Base-by-base conservation (phyloP, 2,888 invertebrate species). In the Idaea straminata region DNA sequence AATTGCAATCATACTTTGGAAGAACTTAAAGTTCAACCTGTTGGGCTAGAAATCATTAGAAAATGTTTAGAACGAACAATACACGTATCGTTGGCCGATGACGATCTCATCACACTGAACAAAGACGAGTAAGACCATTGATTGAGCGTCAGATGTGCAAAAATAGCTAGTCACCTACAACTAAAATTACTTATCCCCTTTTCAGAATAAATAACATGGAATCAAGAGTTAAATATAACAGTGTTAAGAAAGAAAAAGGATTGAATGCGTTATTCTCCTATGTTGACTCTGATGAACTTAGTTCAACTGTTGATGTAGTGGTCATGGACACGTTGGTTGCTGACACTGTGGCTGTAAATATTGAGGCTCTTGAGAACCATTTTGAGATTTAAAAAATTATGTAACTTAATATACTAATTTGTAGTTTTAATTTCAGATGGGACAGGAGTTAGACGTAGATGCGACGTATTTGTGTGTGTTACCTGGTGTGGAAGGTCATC, bases 401-500 rank as follows among this genome's bases (percentile, higher is more conserved):
- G 13, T 13, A 13, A 7, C 13, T 47, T 13, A 10, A 25, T 25
- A 13, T 13, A 6, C 10, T 47, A 7, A 47, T 47, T 13, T 47
- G 47, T 64, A 16, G 36, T 16, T 35, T 4, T 15, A n/a, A 15
- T 76, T 76, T n/a, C 69, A 88, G 88, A 73, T 77, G 63, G 78
- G 75, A 15, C 80, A 84, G 10, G 85, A 83, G 58, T 78, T 82
- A 38, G 79, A 87, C 35, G 61, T 68, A 0, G 77, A 64, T 7
- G 68, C 76, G 61, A 72, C 75, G 0, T 79, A 82, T 63, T 66
- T 88, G 35, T 80, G 79, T 66, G 74, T 86, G 59, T 68, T 86
- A 15, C 87, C 87, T 0, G 88, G 87, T 0, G 65, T 86, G 25
- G 87, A 88, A 66, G 86, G 86, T 0, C 79, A 83, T 47, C 70